These are phyloP conservation scores for Bedellia somnulentella DNA, from an alignment of 2,888 invertebrate species.

Conservation along the genomic window DNA sequence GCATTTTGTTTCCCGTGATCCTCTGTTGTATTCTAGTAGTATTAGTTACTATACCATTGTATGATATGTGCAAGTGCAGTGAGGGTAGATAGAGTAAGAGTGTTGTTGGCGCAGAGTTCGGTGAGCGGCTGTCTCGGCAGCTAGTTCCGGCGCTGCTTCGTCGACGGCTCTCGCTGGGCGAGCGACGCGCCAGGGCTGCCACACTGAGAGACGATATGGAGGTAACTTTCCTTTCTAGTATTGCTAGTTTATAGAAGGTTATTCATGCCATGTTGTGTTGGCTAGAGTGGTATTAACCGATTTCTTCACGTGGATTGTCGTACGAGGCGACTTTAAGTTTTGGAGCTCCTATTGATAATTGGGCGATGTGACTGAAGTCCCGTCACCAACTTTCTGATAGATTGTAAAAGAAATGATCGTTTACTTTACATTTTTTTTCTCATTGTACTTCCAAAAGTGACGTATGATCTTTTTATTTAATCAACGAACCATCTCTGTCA, in stretches of 20 bases:
- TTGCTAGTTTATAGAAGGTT: neutral
- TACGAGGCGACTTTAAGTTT: neutral
- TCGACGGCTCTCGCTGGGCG: slow-evolving; percentile 26
- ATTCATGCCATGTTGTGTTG: neutral
- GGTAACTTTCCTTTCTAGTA: slow-evolving; percentile 14
- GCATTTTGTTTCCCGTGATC: no score
- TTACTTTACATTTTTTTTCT: no score
- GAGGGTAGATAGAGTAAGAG: no score
- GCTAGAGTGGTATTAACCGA: neutral
- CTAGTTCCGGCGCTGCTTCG: slow-evolving; percentile 38
- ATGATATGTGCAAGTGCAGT: no score
- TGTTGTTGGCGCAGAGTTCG: slow-evolving; percentile 35
- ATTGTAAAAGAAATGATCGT: slow-evolving; percentile 1
- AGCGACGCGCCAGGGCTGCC: slow-evolving; percentile 29
- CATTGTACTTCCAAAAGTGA: no score
- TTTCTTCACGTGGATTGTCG: neutral
- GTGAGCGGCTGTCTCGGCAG: slow-evolving; percentile 50
- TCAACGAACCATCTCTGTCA: no score
- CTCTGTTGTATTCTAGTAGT: no score
- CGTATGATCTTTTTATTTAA: no score
- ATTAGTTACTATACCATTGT: no score
- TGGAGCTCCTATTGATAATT: neutral
- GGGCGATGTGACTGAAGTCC: neutral
- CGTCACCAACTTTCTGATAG: neutral
- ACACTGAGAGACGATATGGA: slow-evolving; percentile 37